Evolutionary conservation across 1,140 invertebrate genomes (phyloP), one percentile per base, ranked within the genome.

Genomic region (Galendromus occidentalis): DNA sequence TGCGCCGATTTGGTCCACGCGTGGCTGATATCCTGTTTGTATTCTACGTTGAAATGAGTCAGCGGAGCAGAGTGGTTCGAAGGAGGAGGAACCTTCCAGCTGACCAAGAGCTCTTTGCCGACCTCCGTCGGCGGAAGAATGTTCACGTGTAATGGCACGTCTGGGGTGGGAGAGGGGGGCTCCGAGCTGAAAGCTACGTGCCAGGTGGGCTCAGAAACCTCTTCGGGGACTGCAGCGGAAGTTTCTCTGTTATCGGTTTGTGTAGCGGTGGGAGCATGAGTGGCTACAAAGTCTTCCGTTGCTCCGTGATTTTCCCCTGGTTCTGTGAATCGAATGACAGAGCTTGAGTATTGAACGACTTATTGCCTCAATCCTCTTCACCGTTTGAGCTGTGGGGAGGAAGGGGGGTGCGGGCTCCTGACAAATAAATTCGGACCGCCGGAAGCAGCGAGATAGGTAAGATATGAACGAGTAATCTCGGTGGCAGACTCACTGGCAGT

Each of bases 401-500:
- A n/a, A n/a, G n/a, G n/a, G n/a, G n/a, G n/a, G n/a, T n/a, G n/a
- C n/a, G n/a, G n/a, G n/a, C n/a, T n/a, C n/a, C n/a, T n/a, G n/a
- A n/a, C n/a, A n/a, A n/a, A n/a, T n/a, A n/a, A n/a, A n/a, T n/a
- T n/a, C n/a, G n/a, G n/a, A n/a, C n/a, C n/a, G n/a, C n/a, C n/a
- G n/a, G n/a, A n/a, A 39, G 4, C 45, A 47, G 18, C 18, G 18
- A 22, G 42, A 44, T 44, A 12, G 14, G n/a, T n/a, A 44, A 44
- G 14, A 12, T 12, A 22, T 28, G 17, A 6, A 5, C 18, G 25
- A 28, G 17, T 47, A 20, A 47, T 47, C 4, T 7, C 45, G 18
- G 4, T 47, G 5, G 4, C 28, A 4, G 25, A 42, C 65, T 82
- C 82, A 95, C 91, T 90, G 72, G 88, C 80, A 41, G 91, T 95